A percentile compares a stretch with the other conserved stretches of the same genome.
phyloP scores from a whole-genome alignment of 1,140 invertebrate genomes.

The Proctacanthus coquilletti region DNA sequence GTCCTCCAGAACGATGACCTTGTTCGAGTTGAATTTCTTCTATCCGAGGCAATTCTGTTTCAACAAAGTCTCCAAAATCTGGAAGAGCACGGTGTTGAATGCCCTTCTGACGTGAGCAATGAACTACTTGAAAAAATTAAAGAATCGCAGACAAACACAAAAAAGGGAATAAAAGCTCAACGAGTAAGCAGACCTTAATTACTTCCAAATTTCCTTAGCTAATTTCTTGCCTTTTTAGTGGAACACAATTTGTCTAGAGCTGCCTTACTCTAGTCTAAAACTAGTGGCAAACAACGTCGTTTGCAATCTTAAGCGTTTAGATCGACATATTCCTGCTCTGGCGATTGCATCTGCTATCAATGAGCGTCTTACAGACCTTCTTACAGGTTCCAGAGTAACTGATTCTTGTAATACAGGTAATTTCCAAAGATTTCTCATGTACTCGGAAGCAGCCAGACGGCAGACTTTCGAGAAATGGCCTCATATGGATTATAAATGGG shows the following conservation, averaged over 20 bases:
- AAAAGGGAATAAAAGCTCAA: conserved; percentile 72
- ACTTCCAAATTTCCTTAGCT: conserved; percentile 7
- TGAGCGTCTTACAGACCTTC: conserved; percentile 66
- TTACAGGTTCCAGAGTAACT: conserved; percentile 32
- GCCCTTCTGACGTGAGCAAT: conserved; percentile 56
- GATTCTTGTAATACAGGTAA: conserved; percentile 27
- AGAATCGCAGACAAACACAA: conserved; percentile 47
- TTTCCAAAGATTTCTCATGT: conserved; percentile 55
- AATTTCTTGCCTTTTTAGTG: conserved; percentile 68
- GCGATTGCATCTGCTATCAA: conserved; percentile 77
- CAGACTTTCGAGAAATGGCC: conserved; percentile 89
- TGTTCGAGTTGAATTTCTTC: conserved; percentile 66
- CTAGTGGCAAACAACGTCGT: conserved; percentile 62
- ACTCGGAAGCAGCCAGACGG: conserved; percentile 73
- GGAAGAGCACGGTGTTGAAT: conserved; percentile 56
- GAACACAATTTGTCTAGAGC: conserved; percentile 71
- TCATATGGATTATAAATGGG: conserved; percentile 95
- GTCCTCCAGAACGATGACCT: conserved; percentile 52
- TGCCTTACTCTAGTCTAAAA: conserved; percentile 61
- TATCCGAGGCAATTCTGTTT: conserved; percentile 73
- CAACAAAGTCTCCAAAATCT: conserved; percentile 58
- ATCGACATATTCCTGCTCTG: conserved; percentile 65
- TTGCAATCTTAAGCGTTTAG: conserved; percentile 64
- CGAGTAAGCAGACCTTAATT: conserved; percentile 38
- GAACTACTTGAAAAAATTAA: conserved; percentile 62